These are phyloP conservation scores for Glossophaga mutica DNA, from an alignment of 2,797 vertebrate species.

Conservation along the genomic window DNA sequence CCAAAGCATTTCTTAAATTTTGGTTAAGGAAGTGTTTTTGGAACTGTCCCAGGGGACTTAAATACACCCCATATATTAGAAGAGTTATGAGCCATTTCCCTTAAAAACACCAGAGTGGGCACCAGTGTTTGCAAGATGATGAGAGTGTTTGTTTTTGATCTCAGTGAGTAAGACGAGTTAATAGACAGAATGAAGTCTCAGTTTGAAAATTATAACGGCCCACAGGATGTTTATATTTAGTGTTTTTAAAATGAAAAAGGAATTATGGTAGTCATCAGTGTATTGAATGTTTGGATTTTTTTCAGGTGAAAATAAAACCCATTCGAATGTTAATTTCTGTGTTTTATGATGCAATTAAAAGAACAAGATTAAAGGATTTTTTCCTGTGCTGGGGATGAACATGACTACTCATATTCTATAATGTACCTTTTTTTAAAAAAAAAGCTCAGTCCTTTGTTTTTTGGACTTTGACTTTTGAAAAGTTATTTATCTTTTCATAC, in stretches of 20 bases:
- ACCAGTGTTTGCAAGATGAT: neutral
- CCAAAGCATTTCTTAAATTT: neutral
- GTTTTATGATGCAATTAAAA: neutral
- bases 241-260: constrained; percentile 32
- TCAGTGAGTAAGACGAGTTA: constrained; percentile 4
- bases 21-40: neutral
- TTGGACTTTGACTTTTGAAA: constrained; percentile 47
- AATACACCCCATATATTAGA: neutral
- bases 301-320: neutral
- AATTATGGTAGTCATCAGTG: neutral
- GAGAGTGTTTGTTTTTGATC: constrained; percentile 2
- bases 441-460: neutral
- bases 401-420: neutral
- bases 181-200: neutral
- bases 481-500: neutral
- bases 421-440: neutral
- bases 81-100: neutral
- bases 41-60: neutral
- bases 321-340: neutral
- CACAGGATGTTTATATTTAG: constrained; percentile 17
- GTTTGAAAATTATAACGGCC: neutral
- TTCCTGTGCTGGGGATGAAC: neutral
- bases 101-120: neutral
- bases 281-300: constrained; percentile 25
- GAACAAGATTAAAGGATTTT: neutral